These are phyloP conservation scores for Zaprionus kolodkinae DNA, from an alignment of 1,140 invertebrate species.

Conservation along the genomic window DNA sequence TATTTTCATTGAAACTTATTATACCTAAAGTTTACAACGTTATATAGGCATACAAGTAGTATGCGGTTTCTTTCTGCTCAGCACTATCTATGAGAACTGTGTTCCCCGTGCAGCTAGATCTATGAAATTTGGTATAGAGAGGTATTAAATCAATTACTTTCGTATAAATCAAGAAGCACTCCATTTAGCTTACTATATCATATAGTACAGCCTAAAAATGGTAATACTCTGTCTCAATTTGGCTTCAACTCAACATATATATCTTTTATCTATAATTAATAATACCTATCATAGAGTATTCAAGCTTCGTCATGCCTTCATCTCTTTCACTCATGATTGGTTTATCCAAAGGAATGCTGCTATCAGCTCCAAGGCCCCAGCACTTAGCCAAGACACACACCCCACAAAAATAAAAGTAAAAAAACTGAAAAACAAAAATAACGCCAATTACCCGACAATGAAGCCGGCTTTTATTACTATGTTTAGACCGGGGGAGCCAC, in stretches of 20 bases:
- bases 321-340: not conserved
- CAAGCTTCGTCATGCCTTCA: not conserved
- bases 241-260: too few relatives aligned
- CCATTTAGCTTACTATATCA: not conserved
- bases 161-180: not conserved
- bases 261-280: too few relatives aligned
- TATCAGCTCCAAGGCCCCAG: constrained; percentile 29
- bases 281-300: not conserved
- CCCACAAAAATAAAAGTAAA: constrained; percentile 35
- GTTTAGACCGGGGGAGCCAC: constrained; percentile 53
- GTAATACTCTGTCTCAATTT: too few relatives aligned
- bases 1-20: not conserved
- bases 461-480: constrained; percentile 65
- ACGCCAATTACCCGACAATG: constrained; percentile 60
- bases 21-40: too few relatives aligned
- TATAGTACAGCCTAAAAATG: not conserved
- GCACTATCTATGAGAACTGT: too few relatives aligned
- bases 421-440: constrained; percentile 22
- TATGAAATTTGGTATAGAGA: not conserved
- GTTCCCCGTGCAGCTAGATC: too few relatives aligned
- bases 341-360: constrained; percentile 16
- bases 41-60: too few relatives aligned
- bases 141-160: not conserved
- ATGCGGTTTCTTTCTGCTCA: too few relatives aligned
- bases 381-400: constrained; percentile 61